Evolutionary conservation across 2,888 invertebrate genomes (phyloP), one percentile per base, ranked within the genome.

Genomic region (Agrotis puta): DNA sequence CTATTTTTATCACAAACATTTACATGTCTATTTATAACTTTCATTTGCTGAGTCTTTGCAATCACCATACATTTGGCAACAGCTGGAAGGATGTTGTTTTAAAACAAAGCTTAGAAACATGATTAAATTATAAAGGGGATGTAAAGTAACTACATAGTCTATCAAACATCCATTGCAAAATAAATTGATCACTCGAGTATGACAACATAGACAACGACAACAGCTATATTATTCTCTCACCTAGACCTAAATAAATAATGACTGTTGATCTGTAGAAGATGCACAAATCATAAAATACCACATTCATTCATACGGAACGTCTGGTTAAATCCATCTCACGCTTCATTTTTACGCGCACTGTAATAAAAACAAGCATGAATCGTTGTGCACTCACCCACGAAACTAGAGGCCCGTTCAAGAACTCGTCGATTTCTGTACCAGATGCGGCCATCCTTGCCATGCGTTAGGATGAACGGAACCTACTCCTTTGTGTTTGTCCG

Each of bases 391-490:
- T 97, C 96, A 98, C 98, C 98, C 98, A 98, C 93, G 98, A 97
- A 88, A 98, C 98, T 85, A 98, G 96, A 89, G 98, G 98, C 89
- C 98, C 98, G 91, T 97, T 97, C 92, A 98, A 97, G 94, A 98
- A 98, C 91, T 98, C 98, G 91, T 98, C 98, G 88, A 98, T 97
- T 95, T 98, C 98, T 88, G 97, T 96, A 88, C 97, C 96, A 91
- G 97, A 96, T 87, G 97, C 97, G 87, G 97, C 96, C 96, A 96
- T 97, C 91, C 92, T 96, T 90, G 89, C 87, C 90, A 88, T 89
- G 85, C 87, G 93, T 94, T 95, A 94, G 84, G 93, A 92, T 89
- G 88, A 91, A 89, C 88, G 90, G 86, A 91, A 88, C 88, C 89
- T 91, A 88, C 86, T 92, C 84, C 91, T 91, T 81, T 89, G 90